These are phyloP conservation scores for Crematogaster levior DNA, from an alignment of 2,888 invertebrate genomes.

Conservation along the genomic window DNA sequence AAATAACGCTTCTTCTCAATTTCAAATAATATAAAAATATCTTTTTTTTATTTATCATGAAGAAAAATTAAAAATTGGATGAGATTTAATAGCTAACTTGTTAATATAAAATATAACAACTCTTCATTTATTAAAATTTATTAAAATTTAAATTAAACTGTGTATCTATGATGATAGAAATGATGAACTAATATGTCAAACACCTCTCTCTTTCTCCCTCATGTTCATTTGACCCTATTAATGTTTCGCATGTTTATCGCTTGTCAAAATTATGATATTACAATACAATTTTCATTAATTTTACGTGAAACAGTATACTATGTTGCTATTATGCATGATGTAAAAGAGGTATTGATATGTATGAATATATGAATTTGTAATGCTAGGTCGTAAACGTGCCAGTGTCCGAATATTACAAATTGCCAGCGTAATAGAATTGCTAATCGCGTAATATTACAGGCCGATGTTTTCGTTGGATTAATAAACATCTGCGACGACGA, in stretches of 20 bases:
- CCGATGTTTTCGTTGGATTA: constrained; percentile 23
- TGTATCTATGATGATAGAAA: not conserved
- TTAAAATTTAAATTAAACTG: too few species aligned
- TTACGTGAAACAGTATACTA: not conserved
- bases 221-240: constrained; percentile 12
- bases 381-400: not conserved
- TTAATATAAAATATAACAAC: not conserved
- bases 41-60: not conserved
- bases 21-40: not conserved
- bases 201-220: not conserved
- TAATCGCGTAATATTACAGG: constrained; percentile 31
- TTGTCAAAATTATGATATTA: not conserved
- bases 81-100: not conserved
- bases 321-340: constrained; percentile 3
- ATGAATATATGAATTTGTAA: constrained; percentile 29
- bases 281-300: constrained; percentile 26
- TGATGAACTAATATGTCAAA: not conserved
- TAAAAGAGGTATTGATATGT: constrained; percentile 23
- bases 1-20: not conserved
- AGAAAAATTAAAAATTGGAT: not conserved
- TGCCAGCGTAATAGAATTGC: not conserved
- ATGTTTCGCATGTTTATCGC: not conserved
- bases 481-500: constrained; percentile 13
- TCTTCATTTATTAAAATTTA: constrained; percentile 2
- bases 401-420: constrained; percentile 23